Evolutionary conservation across 2,888 invertebrate species (phyloP).

Genomic region (Ichneumon xanthorius): DNA sequence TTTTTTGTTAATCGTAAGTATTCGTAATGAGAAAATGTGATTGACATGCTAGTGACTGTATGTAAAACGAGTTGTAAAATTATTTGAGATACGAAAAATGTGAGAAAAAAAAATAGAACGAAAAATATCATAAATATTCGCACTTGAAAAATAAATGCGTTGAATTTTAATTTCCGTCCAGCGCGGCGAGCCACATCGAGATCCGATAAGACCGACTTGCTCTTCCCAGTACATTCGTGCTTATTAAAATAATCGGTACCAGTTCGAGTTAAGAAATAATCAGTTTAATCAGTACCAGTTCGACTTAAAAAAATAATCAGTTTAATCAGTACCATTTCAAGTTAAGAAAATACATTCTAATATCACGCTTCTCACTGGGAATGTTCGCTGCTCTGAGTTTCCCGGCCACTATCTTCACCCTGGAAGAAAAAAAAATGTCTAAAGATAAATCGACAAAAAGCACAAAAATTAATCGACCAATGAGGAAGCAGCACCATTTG

Average conservation of each 20-base stretch:
- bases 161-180: background rate
- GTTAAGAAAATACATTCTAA: conserved; percentile 1
- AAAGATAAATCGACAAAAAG: background rate
- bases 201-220: too few relatives aligned
- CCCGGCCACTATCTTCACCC: conserved; percentile 54
- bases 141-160: conserved; percentile 47
- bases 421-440: conserved; percentile 24
- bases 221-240: too few relatives aligned
- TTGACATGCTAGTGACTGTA: conserved; percentile 83
- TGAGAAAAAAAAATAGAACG: conserved; percentile 47
- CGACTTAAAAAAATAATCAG: too few relatives aligned
- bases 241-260: too few relatives aligned
- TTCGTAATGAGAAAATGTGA: conserved; percentile 80
- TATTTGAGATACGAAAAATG: conserved; percentile 58
- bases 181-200: too few relatives aligned
- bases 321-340: too few relatives aligned
- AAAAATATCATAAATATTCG: conserved; percentile 63
- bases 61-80: conserved; percentile 69
- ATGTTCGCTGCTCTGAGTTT: conserved; percentile 57
- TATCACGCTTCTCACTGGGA: conserved; percentile 55
- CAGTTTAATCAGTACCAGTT: too few relatives aligned
- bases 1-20: conserved; percentile 36
- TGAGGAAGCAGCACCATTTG: conserved; percentile 76
- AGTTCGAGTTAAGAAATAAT: too few relatives aligned
- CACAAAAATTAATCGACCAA: background rate